Evolutionary conservation across 1,140 invertebrate genomes (phyloP), one percentile per base, ranked within the genome.

Genomic region (Micrasema longulum): DNA sequence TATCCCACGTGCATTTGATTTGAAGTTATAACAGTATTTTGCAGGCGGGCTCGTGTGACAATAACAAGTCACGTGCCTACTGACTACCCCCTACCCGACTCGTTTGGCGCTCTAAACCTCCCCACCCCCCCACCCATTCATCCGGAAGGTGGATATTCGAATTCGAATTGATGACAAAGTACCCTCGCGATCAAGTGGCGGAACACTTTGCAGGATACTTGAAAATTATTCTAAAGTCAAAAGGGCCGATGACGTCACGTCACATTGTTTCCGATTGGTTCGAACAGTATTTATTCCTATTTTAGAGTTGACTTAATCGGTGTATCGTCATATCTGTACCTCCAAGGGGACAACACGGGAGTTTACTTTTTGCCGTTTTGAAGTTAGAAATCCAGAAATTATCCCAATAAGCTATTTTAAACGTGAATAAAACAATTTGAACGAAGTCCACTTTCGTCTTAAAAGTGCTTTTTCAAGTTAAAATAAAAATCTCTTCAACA

Each of bases 161-260:
- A 67, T 67, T 52, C 63, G 63, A 31, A 10, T 45, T 23, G 22
- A 52, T 36, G 38, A 35, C 18, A 22, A 48, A 60, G 52, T 22
- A 22, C 67, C 53, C 53, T 60, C 22, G 55, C 36, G 67, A 69
- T 69, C 67, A 69, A 69, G 67, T 38, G 16, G 67, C 67, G 52
- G 55, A 69, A 69, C 67, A 69, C 53, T 60, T 53, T 38, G 36
- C 52, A 36, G 2, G 64, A 31, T 22, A 53, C 48, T 67, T 36
- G 64, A 53, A 38, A 53, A n/a, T n/a, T n/a, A n/a, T 69, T 64
- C 35, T 53, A 22, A 55, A 68, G 65, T 68, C 65, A 68, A 68
- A 68, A 68, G 26, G 18, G 7, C n/a, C n/a, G n/a, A 53, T 69
- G 67, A 69, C 67, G 67, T 69, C 64, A 67, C 20, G 35, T 57